Percentiles rank a stretch among this genome's conserved stretches.
Evolutionary conservation across 2,888 invertebrate species (phyloP).

Genomic region (Helobdella robusta): DNA sequence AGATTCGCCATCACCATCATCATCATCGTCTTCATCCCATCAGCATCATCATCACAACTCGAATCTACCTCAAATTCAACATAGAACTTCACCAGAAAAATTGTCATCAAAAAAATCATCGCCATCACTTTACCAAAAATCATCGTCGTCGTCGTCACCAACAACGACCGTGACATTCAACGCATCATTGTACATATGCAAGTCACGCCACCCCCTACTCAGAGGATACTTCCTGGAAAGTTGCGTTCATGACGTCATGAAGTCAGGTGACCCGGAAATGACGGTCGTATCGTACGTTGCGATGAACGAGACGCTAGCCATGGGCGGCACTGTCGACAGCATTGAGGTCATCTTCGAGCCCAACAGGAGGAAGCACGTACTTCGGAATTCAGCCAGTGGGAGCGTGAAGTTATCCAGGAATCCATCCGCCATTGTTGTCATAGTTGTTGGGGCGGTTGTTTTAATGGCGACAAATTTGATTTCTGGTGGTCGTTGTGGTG

Average conservation of each 20-base stretch:
- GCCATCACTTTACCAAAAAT: not conserved
- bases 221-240: constrained; percentile 56
- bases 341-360: not conserved
- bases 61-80: not conserved
- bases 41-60: not conserved
- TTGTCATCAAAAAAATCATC: too few relatives aligned
- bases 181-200: constrained; percentile 9
- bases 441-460: not conserved
- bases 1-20: too few relatives aligned
- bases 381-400: too few relatives aligned
- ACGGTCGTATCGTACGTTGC: constrained; percentile 32
- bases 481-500: not conserved
- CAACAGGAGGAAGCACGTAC: not conserved
- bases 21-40: too few relatives aligned
- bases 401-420: too few relatives aligned
- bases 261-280: constrained; percentile 52
- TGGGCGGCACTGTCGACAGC: constrained; percentile 8
- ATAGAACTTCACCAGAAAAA: too few relatives aligned
- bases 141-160: not conserved
- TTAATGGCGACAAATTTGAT: not conserved
- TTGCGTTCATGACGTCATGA: constrained; percentile 56
- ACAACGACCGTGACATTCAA: not conserved
- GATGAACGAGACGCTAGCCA: constrained; percentile 11
- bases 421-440: not conserved
- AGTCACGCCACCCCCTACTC: constrained; percentile 34